Evolutionary conservation across 1,140 invertebrate genomes (phyloP), one percentile per base, ranked within the genome.

Genomic region (Eumeta japonica): DNA sequence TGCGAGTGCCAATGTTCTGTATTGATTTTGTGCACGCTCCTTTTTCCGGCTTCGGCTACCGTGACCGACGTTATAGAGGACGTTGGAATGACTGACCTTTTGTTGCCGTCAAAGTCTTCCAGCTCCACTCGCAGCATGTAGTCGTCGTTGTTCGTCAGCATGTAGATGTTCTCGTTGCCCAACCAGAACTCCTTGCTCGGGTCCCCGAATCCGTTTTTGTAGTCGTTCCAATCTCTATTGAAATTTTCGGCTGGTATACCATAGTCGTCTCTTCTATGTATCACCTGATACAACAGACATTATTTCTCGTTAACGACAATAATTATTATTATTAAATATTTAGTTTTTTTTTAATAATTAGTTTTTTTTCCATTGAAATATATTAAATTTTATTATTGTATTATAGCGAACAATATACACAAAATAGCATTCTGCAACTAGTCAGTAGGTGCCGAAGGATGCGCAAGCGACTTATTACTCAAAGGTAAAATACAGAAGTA

Each of bases 141-240:
- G 55, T 94, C 88, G 52, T 93, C 90, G 52, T 94, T 92, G 56
- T 94, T 94, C n/a, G 92, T 96, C 10, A 97, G 75, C 85, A 91
- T 90, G 62, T 94, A 94, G 40, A 96, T 91, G 55, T 93, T 92
- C 55, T 96, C 90, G 57, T 95, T 95, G 19, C 94, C 93, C 11
- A 97, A 76, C 91, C 92, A 96, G 68, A 94, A 92, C 70, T 94
- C 92, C 45, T 88, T 85, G 11, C 82, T 84, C 0, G 91, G 87
- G 66, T 94, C 90, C 3, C 94, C 93, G 60, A 97, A 97, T 10
- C 94, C 94, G 52, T 93, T 89, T 63, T 93, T 92, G 64, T 97
- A 97, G 56, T 95, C 92, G n/a, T 87, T 81, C 93, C 93, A 97
- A 55, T 93, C 90, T 10, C 91, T 76, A 62, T 94, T 92, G 75